Percentiles rank a stretch among this genome's conserved stretches.
phyloP scores from a whole-genome alignment of 1,140 invertebrate species.

The Drosophila miranda region DNA sequence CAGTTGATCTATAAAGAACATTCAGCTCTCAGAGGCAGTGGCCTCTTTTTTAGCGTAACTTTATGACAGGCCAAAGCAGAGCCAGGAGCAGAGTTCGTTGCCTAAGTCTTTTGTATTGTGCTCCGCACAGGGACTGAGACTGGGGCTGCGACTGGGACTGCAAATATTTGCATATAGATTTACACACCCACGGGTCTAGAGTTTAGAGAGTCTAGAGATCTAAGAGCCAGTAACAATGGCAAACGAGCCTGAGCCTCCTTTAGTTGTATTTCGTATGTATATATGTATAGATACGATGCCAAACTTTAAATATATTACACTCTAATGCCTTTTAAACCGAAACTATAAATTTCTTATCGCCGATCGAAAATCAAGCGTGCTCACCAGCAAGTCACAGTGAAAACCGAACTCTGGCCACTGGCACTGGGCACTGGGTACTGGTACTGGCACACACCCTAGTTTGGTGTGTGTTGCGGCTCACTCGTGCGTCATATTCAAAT shows the following conservation, averaged over 20 bases:
- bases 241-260: constrained; percentile 46
- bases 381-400: constrained; percentile 61
- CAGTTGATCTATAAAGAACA: constrained; percentile 47
- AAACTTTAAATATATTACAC: constrained; percentile 77
- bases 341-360: constrained; percentile 79
- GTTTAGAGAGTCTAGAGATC: background rate
- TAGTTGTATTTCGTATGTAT: constrained; percentile 41
- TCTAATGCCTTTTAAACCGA: constrained; percentile 79
- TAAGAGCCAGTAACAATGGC: constrained; percentile 54
- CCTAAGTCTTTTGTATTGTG: constrained; percentile 70
- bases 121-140: constrained; percentile 19
- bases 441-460: constrained; percentile 69
- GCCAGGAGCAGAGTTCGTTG: constrained; percentile 71
- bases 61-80: constrained; percentile 53
- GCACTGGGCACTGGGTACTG: constrained; percentile 10
- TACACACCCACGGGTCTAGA: constrained; percentile 62
- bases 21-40: constrained; percentile 2
- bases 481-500: constrained; percentile 80
- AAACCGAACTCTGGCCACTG: constrained; percentile 54
- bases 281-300: constrained; percentile 59
- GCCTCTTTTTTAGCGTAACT: constrained; percentile 25
- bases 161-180: constrained; percentile 74
- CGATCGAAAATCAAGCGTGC: constrained; percentile 76
- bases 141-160: constrained; percentile 50
- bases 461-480: constrained; percentile 47